Evolutionary conservation across 37 sponge, comb jelly and placozoan species (phyloP).

Genomic region (Amphimedon queenslandica): DNA sequence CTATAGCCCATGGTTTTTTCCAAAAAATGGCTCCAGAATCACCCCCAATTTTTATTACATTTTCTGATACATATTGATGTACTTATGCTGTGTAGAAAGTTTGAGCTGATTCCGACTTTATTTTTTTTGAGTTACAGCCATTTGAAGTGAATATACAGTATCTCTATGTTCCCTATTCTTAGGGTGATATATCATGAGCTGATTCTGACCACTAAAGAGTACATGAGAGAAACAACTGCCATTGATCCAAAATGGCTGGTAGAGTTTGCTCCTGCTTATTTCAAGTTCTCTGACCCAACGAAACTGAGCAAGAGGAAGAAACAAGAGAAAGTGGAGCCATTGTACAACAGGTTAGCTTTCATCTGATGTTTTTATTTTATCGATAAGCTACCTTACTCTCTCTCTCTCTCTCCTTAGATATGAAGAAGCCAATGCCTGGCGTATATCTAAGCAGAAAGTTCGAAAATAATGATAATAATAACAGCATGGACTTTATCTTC

Average conservation of each 20-base stretch:
- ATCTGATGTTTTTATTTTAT: not conserved
- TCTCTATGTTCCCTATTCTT: not conserved
- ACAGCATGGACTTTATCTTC: no score
- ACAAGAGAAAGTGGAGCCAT: conserved; percentile 90
- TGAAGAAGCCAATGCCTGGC: conserved; percentile 97
- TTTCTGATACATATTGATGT: no score
- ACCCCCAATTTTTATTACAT: no score
- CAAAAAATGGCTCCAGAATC: no score
- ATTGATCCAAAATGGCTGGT: conserved; percentile 98
- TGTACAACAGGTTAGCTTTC: conserved; percentile 81
- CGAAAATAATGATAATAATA: no score
- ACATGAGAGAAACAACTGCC: conserved; percentile 92
- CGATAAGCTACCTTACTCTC: no score
- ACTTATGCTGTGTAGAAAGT: no score
- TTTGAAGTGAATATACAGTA: no score
- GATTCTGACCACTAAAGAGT: conserved; percentile 97
- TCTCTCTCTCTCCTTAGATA: conserved; percentile 36
- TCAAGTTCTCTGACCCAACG: conserved; percentile 90
- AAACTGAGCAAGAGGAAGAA: conserved; percentile 93
- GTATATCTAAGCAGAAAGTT: conserved; percentile 87
- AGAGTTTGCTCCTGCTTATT: conserved; percentile 98
- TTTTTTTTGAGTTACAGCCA: no score
- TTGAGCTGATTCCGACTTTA: no score
- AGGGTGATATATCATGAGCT: conserved; percentile 96
- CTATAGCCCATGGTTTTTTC: no score